A percentile compares a stretch with the other conserved stretches of the same genome.
Evolutionary conservation across 2,888 invertebrate species (phyloP).

Genomic region (Polia nebulosa): DNA sequence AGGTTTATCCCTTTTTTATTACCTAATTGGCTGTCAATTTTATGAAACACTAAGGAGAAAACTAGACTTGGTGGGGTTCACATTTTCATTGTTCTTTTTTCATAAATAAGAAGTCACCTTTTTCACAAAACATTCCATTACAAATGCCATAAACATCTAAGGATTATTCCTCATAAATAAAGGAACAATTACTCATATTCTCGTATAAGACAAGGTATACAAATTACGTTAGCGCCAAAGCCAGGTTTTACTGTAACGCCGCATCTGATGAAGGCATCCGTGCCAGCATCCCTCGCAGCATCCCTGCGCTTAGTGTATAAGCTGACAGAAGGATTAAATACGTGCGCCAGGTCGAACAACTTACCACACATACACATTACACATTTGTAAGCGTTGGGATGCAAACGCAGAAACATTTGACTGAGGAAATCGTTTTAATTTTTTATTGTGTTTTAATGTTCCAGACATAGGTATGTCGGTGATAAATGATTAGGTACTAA

Average conservation of each 20-base stretch:
- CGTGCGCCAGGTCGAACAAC: constrained; percentile 27
- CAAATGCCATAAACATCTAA: constrained; percentile 1
- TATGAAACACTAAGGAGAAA: too few species aligned
- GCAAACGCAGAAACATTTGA: constrained; percentile 12
- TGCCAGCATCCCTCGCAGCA: constrained; percentile 20
- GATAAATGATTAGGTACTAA: too few species aligned
- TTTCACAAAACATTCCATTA: not conserved
- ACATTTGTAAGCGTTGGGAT: constrained; percentile 32
- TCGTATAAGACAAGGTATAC: constrained; percentile 28
- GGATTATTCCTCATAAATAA: constrained; percentile 20
- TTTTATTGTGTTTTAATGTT: not conserved
- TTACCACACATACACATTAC: constrained; percentile 41
- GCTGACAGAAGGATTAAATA: constrained; percentile 67
- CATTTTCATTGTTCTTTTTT: too few species aligned
- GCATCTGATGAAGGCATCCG: constrained; percentile 58
- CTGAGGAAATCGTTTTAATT: not conserved
- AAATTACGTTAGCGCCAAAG: constrained; percentile 54
- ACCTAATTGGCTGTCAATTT: not conserved
- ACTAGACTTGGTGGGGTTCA: too few species aligned
- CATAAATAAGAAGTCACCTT: not conserved
- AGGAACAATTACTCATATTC: constrained; percentile 39
- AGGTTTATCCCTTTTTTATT: too few species aligned
- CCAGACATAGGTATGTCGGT: too few species aligned
- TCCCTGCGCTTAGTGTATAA: constrained; percentile 55
- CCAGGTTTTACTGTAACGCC: constrained; percentile 59